Evolutionary conservation across 2,113 vertebrate genomes (phyloP).

Genomic region (Ochotona curzoniae): DNA sequence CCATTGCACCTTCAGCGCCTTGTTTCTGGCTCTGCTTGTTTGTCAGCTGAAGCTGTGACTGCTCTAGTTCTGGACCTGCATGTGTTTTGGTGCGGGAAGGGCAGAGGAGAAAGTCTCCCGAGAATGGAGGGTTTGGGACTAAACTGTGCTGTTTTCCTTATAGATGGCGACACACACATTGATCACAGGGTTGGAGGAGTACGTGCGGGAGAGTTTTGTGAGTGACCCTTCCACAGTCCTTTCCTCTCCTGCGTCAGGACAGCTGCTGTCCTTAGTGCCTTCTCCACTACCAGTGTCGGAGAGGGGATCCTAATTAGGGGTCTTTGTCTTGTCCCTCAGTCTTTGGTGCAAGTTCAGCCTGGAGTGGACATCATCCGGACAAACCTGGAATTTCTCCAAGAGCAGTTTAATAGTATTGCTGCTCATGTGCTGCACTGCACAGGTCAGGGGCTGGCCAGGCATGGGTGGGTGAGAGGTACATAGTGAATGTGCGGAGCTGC

Average conservation of each 20-base stretch:
- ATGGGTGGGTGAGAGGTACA: fast-evolving
- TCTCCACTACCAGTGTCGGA: background rate
- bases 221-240: slow-evolving; percentile 71
- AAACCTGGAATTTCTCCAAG: slow-evolving; percentile 93
- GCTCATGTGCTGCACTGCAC: slow-evolving; percentile 92
- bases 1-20: background rate
- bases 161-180: slow-evolving; percentile 88
- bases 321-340: slow-evolving; percentile 80
- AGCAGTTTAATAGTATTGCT: slow-evolving; percentile 92
- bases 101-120: background rate
- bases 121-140: background rate
- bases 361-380: slow-evolving; percentile 92
- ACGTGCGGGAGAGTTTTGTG: slow-evolving; percentile 94
- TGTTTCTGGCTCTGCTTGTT: background rate
- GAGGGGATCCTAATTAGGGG: background rate
- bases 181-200: slow-evolving; percentile 91
- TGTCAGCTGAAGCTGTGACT: background rate
- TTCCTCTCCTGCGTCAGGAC: background rate
- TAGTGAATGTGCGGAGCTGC: background rate
- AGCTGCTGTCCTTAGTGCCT: background rate
- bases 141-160: background rate
- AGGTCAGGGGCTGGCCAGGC: slow-evolving; percentile 82
- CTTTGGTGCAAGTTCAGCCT: slow-evolving; percentile 91
- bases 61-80: background rate
- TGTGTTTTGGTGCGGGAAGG: background rate